Conservation (phyloP, 2,888 invertebrate genomes). For the Trissonchulus sp. region DNA sequence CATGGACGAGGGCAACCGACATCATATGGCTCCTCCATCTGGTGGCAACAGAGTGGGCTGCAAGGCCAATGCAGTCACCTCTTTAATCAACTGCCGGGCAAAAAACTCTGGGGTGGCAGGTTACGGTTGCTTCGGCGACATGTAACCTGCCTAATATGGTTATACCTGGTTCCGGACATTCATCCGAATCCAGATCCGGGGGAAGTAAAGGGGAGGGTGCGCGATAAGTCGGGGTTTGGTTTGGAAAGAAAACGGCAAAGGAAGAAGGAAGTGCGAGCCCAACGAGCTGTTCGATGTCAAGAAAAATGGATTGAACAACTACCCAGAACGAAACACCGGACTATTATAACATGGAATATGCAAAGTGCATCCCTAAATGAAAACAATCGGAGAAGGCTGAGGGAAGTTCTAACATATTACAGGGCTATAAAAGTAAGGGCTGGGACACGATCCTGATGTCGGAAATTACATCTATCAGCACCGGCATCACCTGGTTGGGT, state of each 20-base stretch:
- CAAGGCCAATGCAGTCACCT: slow-evolving; percentile 3
- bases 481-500: background rate
- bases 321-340: background rate
- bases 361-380: slow-evolving; percentile 9
- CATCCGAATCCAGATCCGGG: slow-evolving; percentile 8
- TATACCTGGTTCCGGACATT: background rate
- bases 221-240: slow-evolving; percentile 1
- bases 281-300: background rate
- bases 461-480: background rate
- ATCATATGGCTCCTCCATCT: background rate
- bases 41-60: slow-evolving; percentile 18
- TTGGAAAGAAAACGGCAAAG: background rate
- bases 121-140: slow-evolving; percentile 18
- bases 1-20: background rate
- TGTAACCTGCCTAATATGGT: background rate
- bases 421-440: background rate
- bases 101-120: slow-evolving; percentile 11
- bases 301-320: slow-evolving; percentile 8
- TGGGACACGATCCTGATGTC: slow-evolving; percentile 15
- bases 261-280: slow-evolving; percentile 17
- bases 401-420: too few species aligned
- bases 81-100: slow-evolving; percentile 16
- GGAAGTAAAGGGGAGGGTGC: background rate
- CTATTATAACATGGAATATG: slow-evolving; percentile 12
- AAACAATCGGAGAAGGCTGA: background rate